phyloP scores from a whole-genome alignment of 2,888 invertebrate genomes.

The Macropis europaea region DNA sequence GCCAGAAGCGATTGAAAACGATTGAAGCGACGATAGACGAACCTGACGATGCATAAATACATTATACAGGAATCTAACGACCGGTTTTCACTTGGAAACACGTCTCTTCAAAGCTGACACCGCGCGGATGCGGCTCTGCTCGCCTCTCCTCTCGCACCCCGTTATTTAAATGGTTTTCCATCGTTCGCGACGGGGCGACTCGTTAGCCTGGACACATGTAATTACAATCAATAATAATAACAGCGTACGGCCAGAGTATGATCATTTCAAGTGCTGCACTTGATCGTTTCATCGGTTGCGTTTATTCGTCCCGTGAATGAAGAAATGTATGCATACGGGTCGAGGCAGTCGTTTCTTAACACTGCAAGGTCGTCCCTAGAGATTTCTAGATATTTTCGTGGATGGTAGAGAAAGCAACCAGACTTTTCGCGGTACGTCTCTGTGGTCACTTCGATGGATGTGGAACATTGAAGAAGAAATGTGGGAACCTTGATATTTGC shows the following conservation, averaged over 20 bases:
- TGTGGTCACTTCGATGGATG: too few relatives aligned
- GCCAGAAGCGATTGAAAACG: neutral
- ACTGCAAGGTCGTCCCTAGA: neutral
- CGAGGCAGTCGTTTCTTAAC: neutral
- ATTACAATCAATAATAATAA: slow-evolving; percentile 34
- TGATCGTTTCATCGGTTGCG: slow-evolving; percentile 25
- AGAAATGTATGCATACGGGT: neutral
- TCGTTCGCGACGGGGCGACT: slow-evolving; percentile 21
- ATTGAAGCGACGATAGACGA: neutral
- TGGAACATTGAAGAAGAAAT: too few relatives aligned
- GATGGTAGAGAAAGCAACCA: too few relatives aligned
- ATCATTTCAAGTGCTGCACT: slow-evolving; percentile 3
- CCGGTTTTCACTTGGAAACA: slow-evolving; percentile 21
- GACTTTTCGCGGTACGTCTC: too few relatives aligned
- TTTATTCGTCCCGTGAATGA: slow-evolving; percentile 3
- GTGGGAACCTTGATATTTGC: too few relatives aligned
- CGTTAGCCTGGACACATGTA: slow-evolving; percentile 26
- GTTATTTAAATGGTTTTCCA: slow-evolving; percentile 35
- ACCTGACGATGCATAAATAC: slow-evolving; percentile 1
- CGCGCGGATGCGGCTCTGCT: neutral
- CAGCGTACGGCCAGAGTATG: slow-evolving; percentile 6
- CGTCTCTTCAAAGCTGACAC: slow-evolving; percentile 5
- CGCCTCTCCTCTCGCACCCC: slow-evolving; percentile 4
- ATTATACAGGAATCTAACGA: slow-evolving; percentile 30
- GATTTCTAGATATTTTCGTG: neutral